Conservation (phyloP, 2,113 vertebrate species). For the Anseranas semipalmata region DNA sequence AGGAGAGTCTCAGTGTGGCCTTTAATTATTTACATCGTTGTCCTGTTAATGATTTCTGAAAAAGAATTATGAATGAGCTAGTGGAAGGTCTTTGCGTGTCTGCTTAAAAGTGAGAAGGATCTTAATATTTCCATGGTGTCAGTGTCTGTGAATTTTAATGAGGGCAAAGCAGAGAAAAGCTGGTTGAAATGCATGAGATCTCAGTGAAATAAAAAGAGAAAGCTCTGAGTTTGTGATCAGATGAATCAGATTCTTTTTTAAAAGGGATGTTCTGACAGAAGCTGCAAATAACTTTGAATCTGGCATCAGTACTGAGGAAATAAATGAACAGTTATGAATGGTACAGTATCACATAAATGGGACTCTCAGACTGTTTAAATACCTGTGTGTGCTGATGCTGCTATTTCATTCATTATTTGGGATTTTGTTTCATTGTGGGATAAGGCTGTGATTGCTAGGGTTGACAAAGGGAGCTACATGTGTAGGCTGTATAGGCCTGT, state of each 20-base stretch:
- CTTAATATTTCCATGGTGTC: neutral
- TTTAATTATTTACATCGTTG: slow-evolving; percentile 10
- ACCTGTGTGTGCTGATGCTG: neutral
- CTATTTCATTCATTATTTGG: neutral
- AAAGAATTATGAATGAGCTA: slow-evolving; percentile 7
- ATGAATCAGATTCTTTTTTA: neutral
- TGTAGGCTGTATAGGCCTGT: neutral
- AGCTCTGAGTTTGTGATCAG: neutral
- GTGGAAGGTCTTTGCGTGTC: neutral
- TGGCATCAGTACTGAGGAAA: neutral
- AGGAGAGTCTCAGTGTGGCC: neutral
- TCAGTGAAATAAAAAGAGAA: neutral
- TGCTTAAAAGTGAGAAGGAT: neutral
- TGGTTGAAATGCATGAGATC: neutral
- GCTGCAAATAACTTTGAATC: neutral
- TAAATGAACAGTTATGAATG: neutral
- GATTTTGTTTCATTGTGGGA: neutral
- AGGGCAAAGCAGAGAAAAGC: neutral
- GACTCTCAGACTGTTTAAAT: too few relatives aligned
- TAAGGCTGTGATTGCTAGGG: neutral
- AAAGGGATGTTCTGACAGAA: neutral
- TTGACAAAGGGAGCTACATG: neutral
- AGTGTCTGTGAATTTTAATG: neutral
- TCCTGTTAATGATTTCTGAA: neutral
- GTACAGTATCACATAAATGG: neutral